Evolutionary conservation across 2,113 vertebrate species (phyloP).

Genomic region (Bubo bubo): DNA sequence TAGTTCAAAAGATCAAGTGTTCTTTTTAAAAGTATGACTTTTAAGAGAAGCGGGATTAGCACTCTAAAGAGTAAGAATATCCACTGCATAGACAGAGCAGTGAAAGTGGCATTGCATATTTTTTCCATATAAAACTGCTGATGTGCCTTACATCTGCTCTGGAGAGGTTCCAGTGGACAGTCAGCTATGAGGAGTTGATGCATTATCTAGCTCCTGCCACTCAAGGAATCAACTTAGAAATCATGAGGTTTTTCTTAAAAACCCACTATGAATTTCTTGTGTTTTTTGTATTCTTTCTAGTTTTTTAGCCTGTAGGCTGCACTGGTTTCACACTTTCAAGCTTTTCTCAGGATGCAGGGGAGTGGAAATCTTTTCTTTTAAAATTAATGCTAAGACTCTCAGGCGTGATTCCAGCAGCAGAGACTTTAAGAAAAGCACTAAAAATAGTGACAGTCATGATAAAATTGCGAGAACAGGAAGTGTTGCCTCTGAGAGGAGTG

Average conservation of each 20-base stretch:
- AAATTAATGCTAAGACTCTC: slow-evolving; percentile 22
- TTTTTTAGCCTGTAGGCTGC: background rate
- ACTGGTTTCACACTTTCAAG: background rate
- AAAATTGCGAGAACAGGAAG: slow-evolving; percentile 60
- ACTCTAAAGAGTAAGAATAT: background rate
- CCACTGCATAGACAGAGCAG: background rate
- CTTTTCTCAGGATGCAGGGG: background rate
- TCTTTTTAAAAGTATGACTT: background rate
- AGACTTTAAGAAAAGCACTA: slow-evolving; percentile 19
- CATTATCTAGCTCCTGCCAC: background rate
- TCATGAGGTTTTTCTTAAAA: background rate
- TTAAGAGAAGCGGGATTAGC: background rate
- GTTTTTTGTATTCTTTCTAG: background rate
- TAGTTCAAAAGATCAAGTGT: background rate
- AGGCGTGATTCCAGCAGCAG: background rate
- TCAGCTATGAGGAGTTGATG: background rate
- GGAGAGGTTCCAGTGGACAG: background rate
- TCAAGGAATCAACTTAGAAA: background rate
- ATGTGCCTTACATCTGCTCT: background rate
- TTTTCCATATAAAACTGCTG: background rate
- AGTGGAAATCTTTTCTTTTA: slow-evolving; percentile 10
- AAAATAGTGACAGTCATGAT: slow-evolving; percentile 48
- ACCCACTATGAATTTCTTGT: background rate
- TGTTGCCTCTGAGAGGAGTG: slow-evolving; percentile 33
- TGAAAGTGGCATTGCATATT: background rate